Evolutionary conservation across 2,113 vertebrate genomes (phyloP).

Genomic region (Himantopus leucocephalus): DNA sequence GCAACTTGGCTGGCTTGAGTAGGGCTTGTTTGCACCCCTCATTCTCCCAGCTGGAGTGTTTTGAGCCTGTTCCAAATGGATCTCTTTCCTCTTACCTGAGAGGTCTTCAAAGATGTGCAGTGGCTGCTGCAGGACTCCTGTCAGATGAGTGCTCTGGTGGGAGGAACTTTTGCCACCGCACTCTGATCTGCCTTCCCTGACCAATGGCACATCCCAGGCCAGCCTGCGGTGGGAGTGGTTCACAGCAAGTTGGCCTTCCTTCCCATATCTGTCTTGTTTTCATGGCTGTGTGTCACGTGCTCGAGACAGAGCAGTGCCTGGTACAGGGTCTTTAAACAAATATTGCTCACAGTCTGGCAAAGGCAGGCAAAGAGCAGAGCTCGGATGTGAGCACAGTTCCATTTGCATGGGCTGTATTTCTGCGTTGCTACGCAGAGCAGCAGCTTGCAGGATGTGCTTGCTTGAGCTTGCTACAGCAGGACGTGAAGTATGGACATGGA

Average conservation of each 20-base stretch:
- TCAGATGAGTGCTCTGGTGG: not conserved
- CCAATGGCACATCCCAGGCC: not conserved
- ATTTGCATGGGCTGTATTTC: not conserved
- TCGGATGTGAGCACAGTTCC: accelerated
- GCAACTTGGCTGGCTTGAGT: not conserved
- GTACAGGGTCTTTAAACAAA: too few species aligned
- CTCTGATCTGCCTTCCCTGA: not conserved
- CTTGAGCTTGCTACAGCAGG: not conserved
- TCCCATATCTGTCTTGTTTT: not conserved
- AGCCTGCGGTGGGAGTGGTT: not conserved
- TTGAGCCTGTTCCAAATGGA: not conserved
- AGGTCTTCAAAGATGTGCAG: not conserved
- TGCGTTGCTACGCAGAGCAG: not conserved
- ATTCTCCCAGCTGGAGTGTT: not conserved
- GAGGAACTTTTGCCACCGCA: not conserved
- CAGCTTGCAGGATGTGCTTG: not conserved
- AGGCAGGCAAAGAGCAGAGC: not conserved
- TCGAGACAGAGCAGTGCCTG: not conserved
- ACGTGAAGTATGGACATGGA: not conserved
- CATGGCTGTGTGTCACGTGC: not conserved
- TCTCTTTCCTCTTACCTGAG: not conserved
- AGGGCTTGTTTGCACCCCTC: not conserved
- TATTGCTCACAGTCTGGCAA: not conserved
- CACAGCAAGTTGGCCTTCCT: not conserved
- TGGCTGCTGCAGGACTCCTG: not conserved